A percentile compares a stretch with the other conserved stretches of the same genome.
Evolutionary conservation across 2,797 vertebrate genomes (phyloP).

Genomic region (Ciconia nigra): DNA sequence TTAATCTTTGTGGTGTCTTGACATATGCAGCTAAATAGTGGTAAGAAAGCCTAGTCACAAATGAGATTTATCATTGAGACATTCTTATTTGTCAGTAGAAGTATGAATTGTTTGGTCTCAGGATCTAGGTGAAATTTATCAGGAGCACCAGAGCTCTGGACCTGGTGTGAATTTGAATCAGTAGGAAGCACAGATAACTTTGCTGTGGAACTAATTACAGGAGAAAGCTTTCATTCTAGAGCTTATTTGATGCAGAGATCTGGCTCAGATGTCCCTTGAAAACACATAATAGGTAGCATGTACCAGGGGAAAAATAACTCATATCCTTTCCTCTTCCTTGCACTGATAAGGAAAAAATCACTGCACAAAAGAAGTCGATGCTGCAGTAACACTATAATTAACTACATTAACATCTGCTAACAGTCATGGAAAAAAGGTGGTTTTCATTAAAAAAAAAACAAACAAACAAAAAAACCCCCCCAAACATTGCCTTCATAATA

Average conservation of each 20-base stretch:
- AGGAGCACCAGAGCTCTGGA: background rate
- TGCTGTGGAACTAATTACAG: background rate
- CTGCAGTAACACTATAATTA: background rate
- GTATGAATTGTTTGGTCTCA: background rate
- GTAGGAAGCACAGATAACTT: background rate
- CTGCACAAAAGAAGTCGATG: background rate
- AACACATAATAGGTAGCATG: background rate
- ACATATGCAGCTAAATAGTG: background rate
- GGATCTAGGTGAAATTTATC: background rate
- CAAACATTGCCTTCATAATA: background rate
- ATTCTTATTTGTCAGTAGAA: background rate
- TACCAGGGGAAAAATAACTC: background rate
- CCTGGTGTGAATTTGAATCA: background rate
- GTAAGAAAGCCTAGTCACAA: background rate
- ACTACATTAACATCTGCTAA: background rate
- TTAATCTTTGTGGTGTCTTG: background rate
- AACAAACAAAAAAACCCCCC: background rate
- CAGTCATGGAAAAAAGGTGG: background rate
- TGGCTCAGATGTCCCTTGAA: background rate
- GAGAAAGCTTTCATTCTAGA: background rate
- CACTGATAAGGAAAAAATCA: background rate
- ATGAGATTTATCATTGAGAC: background rate
- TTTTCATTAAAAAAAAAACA: background rate
- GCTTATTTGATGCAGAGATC: background rate
- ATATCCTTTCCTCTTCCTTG: background rate